These are phyloP conservation scores for Lacerta bilineata DNA, from an alignment of 2,797 vertebrate genomes.

Conservation along the genomic window DNA sequence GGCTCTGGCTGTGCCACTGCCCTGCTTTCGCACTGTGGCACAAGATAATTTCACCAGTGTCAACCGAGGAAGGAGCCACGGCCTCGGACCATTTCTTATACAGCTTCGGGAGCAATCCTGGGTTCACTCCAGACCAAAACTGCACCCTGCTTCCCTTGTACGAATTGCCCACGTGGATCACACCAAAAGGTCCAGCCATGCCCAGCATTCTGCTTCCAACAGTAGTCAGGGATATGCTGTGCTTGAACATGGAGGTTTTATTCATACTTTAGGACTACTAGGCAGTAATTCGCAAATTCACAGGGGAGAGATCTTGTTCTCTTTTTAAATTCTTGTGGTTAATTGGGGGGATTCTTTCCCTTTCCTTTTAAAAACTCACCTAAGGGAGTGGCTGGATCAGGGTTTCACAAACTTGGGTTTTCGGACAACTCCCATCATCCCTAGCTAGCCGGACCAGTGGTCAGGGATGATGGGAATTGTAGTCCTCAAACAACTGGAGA, in stretches of 20 bases:
- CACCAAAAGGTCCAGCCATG: not conserved
- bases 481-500: too few relatives aligned
- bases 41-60: not conserved
- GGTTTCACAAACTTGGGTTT: too few relatives aligned
- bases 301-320: not conserved
- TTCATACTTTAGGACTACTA: too few relatives aligned
- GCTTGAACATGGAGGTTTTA: not conserved
- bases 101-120: too few relatives aligned
- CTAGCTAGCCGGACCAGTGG: too few relatives aligned
- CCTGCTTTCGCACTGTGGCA: not conserved
- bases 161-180: not conserved
- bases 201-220: not conserved
- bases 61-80: not conserved
- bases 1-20: not conserved
- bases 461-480: too few relatives aligned
- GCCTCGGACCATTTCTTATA: not conserved
- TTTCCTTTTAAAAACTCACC: not conserved
- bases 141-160: not conserved
- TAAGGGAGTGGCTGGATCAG: not conserved
- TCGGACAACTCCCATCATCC: too few relatives aligned
- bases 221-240: not conserved
- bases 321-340: too few relatives aligned
- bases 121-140: not conserved
- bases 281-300: not conserved
- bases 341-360: too few relatives aligned